A percentile compares a stretch with the other conserved stretches of the same genome.
phyloP scores from a whole-genome alignment of 2,888 invertebrate genomes.

The Stomorhina lunata region DNA sequence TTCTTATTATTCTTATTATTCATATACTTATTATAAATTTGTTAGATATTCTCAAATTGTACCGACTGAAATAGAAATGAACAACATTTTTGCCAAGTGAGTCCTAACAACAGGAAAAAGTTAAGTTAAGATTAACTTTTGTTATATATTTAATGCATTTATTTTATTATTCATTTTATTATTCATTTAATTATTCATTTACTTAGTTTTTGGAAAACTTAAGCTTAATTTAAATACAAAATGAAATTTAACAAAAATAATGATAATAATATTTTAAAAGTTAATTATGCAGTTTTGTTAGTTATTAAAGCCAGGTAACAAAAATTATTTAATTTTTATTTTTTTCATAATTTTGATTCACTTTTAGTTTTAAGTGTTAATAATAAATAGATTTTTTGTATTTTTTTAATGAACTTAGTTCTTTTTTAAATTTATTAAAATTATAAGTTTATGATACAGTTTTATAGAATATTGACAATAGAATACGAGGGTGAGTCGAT shows the following conservation, averaged over 20 bases:
- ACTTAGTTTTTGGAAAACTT: background rate
- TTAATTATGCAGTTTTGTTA: background rate
- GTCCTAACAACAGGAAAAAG: slow-evolving; percentile 22
- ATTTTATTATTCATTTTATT: background rate
- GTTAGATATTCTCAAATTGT: background rate
- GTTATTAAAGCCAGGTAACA: slow-evolving; percentile 1
- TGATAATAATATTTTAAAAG: no score
- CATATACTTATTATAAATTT: background rate
- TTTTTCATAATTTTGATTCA: slow-evolving; percentile 28
- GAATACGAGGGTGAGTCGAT: background rate
- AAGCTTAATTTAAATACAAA: background rate
- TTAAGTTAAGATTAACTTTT: slow-evolving; percentile 6
- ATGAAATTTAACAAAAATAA: background rate
- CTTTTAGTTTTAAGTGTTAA: background rate
- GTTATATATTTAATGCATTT: no score
- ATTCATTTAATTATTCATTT: background rate
- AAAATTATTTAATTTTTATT: background rate
- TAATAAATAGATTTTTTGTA: background rate
- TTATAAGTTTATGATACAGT: slow-evolving; percentile 10
- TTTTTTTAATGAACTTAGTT: slow-evolving; percentile 13
- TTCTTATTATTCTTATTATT: background rate
- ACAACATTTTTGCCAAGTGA: slow-evolving; percentile 20
- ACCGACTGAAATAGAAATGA: background rate
- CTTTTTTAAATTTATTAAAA: background rate
- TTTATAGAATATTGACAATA: slow-evolving; percentile 7